These are phyloP conservation scores for Mesorhabditis spiculigera DNA, from an alignment of 2,888 invertebrate species.

Conservation along the genomic window DNA sequence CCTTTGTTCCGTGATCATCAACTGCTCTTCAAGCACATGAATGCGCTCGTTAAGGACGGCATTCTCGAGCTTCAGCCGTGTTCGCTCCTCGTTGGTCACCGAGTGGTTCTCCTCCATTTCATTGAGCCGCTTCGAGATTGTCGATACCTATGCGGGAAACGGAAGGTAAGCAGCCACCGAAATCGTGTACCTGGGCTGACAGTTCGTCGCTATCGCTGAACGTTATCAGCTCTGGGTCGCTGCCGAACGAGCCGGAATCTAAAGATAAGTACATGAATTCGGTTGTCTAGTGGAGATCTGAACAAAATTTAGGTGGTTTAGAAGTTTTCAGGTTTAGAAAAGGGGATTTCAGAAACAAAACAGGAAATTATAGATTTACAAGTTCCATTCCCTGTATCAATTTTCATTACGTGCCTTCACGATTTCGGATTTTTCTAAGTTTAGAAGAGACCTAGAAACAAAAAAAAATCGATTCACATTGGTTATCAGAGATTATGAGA, in stretches of 20 bases:
- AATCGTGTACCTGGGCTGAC: conserved; percentile 17
- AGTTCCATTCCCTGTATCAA: too few relatives aligned
- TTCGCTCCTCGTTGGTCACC: conserved; percentile 42
- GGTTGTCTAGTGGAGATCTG: background rate
- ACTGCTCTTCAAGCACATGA: conserved; percentile 52
- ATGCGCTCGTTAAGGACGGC: conserved; percentile 54
- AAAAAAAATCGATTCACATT: too few relatives aligned
- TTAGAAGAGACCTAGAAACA: too few relatives aligned
- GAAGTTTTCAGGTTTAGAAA: background rate
- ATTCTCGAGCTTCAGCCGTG: conserved; percentile 52
- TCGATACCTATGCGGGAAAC: conserved; percentile 39
- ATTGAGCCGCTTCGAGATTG: conserved; percentile 46
- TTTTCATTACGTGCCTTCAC: too few relatives aligned
- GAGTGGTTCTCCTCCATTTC: conserved; percentile 51
- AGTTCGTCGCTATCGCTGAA: conserved; percentile 34
- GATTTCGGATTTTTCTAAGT: too few relatives aligned
- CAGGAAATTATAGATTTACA: too few relatives aligned
- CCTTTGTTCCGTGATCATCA: conserved; percentile 43
- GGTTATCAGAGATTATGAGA: too few relatives aligned
- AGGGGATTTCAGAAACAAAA: too few relatives aligned
- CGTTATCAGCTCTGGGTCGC: conserved; percentile 52
- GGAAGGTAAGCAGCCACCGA: background rate
- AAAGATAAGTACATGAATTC: background rate
- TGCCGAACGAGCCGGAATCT: conserved; percentile 28
- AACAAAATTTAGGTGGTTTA: background rate